Evolutionary conservation across 1,140 invertebrate species (phyloP).

Genomic region (Leptinotarsa lineolata): DNA sequence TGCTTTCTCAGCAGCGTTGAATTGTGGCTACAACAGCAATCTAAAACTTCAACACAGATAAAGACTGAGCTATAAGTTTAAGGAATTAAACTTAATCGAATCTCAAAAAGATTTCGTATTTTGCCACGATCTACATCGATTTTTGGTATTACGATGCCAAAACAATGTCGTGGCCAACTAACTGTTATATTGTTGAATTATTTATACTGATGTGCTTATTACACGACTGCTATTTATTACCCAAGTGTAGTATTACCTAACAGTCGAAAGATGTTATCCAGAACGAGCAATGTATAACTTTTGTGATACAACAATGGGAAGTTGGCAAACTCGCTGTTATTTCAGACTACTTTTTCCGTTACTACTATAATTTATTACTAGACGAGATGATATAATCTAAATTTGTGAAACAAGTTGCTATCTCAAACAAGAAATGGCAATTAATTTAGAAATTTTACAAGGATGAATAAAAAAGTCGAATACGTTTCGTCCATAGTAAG

Average conservation of each 20-base stretch:
- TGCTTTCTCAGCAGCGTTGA: no score
- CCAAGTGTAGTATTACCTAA: background rate
- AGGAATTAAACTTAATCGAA: no score
- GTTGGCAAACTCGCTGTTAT: background rate
- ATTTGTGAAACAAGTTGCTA: background rate
- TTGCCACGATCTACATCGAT: no score
- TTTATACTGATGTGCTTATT: background rate
- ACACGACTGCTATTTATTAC: background rate
- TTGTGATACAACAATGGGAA: background rate
- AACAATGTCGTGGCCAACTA: no score
- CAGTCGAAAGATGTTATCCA: background rate
- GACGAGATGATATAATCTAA: slow-evolving; percentile 6
- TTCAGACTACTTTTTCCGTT: background rate
- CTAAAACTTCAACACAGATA: no score
- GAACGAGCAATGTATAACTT: background rate
- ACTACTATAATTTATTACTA: background rate
- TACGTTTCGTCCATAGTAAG: no score
- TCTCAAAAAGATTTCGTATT: no score
- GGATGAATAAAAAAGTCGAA: no score
- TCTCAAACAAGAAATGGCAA: background rate
- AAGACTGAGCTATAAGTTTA: no score
- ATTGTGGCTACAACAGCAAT: no score
- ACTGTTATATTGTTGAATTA: background rate
- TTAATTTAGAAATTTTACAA: background rate
- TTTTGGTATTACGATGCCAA: no score